A percentile compares a stretch with the other conserved stretches of the same genome.
phyloP scores from a whole-genome alignment of 1,140 invertebrate species.

The Leptopilina clavipes region DNA sequence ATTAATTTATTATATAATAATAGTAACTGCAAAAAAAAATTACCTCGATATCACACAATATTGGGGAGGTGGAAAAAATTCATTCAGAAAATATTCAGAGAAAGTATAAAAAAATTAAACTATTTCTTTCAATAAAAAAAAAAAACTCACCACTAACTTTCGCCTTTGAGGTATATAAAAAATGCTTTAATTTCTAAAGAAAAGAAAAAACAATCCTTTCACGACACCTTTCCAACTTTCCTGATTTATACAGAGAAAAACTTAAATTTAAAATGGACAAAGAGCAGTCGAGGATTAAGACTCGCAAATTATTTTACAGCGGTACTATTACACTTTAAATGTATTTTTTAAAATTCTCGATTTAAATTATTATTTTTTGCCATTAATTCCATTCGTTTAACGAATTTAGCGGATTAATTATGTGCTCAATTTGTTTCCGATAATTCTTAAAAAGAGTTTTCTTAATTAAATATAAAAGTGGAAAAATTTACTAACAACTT shows the following conservation, averaged over 20 bases:
- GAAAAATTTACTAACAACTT: slow-evolving; percentile 21
- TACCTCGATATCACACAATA: background rate
- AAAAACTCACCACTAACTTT: background rate
- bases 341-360: background rate
- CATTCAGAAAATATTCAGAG: background rate
- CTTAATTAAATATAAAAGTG: slow-evolving; percentile 29
- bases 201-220: background rate
- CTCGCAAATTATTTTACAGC: slow-evolving; percentile 40
- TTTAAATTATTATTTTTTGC: background rate
- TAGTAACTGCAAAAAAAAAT: background rate
- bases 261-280: slow-evolving; percentile 37
- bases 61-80: background rate
- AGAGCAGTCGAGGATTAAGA: slow-evolving; percentile 27
- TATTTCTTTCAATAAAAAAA: background rate
- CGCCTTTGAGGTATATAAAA: background rate
- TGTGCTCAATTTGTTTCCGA: slow-evolving; percentile 10
- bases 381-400: background rate
- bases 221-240: background rate
- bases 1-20: no score
- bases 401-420: background rate
- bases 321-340: background rate
- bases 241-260: background rate
- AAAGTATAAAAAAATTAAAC: background rate
- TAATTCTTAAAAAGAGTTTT: slow-evolving; percentile 2
- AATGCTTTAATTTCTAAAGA: slow-evolving; percentile 5